Evolutionary conservation across 2,113 vertebrate species (phyloP).

Genomic region (Pluvianellus socialis): DNA sequence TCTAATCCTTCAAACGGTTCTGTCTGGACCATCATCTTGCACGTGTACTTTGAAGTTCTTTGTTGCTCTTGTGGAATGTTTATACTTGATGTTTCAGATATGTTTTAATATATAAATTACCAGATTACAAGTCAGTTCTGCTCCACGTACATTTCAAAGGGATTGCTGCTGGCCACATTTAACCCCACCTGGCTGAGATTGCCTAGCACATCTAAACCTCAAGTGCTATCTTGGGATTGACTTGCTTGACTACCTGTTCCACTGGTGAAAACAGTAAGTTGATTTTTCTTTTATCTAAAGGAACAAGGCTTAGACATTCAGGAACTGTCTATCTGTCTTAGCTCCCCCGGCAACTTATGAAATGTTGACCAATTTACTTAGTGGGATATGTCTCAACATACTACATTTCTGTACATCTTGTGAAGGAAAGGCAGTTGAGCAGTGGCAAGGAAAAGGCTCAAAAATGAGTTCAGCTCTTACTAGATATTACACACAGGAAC

Average conservation of each 20-base stretch:
- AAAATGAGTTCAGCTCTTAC: neutral
- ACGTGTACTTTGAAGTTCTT: slow-evolving; percentile 3
- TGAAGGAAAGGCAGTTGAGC: neutral
- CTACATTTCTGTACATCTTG: neutral
- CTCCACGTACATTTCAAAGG: neutral
- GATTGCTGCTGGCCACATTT: slow-evolving; percentile 6
- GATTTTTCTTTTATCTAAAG: neutral
- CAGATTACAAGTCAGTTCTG: slow-evolving; percentile 17
- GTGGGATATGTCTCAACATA: neutral
- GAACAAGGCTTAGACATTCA: neutral
- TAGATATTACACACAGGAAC: neutral
- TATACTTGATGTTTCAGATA: neutral
- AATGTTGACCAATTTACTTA: neutral
- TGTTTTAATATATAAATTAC: slow-evolving; percentile 11
- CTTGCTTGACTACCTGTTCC: neutral
- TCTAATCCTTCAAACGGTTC: neutral
- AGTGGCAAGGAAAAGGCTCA: neutral
- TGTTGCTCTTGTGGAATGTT: neutral
- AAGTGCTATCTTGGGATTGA: neutral
- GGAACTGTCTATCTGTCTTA: neutral
- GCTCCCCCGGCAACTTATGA: neutral
- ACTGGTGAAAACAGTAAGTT: neutral
- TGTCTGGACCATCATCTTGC: neutral
- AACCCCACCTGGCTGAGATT: neutral
- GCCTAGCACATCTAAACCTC: neutral